Conservation (phyloP, 2,888 invertebrate species). For the Pseudococcus jackbeardsleyi region DNA sequence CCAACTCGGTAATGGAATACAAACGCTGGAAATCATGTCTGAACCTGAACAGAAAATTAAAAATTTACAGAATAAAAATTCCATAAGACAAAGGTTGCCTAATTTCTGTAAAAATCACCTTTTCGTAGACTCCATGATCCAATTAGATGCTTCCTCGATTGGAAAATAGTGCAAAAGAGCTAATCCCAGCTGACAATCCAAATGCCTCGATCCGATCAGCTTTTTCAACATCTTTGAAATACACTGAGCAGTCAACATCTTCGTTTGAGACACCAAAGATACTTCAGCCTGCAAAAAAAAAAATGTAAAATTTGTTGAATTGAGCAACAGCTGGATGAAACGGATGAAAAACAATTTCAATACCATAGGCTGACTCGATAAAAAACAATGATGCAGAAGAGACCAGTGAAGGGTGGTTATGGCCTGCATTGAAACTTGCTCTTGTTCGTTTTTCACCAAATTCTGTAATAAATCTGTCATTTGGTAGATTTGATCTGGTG, state of each 20-base stretch:
- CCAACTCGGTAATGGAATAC: conserved; percentile 68
- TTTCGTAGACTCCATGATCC: conserved; percentile 68
- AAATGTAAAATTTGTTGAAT: too few relatives aligned
- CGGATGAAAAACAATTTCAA: background rate
- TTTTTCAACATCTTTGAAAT: conserved; percentile 68
- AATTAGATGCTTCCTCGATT: conserved; percentile 68
- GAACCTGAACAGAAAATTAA: conserved; percentile 25
- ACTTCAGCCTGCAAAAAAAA: conserved; percentile 34
- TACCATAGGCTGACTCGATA: conserved; percentile 8
- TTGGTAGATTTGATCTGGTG: background rate
- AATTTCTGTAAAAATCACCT: conserved; percentile 64
- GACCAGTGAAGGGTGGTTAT: conserved; percentile 56
- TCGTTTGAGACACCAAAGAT: conserved; percentile 50
- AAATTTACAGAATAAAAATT: background rate
- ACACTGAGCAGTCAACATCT: conserved; percentile 21
- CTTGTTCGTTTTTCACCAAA: conserved; percentile 55
- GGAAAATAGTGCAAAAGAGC: conserved; percentile 66
- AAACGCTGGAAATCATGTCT: conserved; percentile 61
- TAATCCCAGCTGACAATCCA: conserved; percentile 70
- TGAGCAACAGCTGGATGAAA: background rate
- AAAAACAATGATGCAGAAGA: conserved; percentile 14
- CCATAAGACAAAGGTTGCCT: too few relatives aligned
- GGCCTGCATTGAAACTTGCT: conserved; percentile 33
- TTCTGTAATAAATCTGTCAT: background rate
- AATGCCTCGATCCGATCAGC: conserved; percentile 69